phyloP scores from a whole-genome alignment of 2,888 invertebrate species.

The Girardia tigrina region DNA sequence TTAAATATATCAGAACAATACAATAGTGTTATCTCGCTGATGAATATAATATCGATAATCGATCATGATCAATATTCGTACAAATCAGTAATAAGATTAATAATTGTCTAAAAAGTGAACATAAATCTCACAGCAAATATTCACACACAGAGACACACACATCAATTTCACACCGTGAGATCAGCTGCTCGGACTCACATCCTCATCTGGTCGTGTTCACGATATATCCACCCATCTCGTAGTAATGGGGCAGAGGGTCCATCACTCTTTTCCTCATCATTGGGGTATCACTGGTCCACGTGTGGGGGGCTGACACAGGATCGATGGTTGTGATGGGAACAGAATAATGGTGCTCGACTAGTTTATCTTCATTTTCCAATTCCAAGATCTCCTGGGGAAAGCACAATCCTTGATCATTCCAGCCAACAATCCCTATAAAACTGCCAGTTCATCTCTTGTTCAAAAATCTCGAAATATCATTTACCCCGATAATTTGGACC shows the following conservation, averaged over 20 bases:
- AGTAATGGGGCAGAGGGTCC: background rate
- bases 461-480: too few species aligned
- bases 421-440: background rate
- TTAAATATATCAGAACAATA: background rate
- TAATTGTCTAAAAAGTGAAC: too few species aligned
- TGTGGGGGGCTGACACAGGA: background rate
- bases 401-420: background rate
- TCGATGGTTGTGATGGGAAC: background rate
- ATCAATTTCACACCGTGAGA: background rate
- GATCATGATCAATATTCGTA: background rate
- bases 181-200: background rate
- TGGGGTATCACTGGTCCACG: background rate
- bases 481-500: constrained; percentile 3
- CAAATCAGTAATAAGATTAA: background rate
- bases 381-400: background rate
- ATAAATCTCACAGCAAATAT: too few species aligned
- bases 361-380: background rate
- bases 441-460: background rate
- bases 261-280: constrained; percentile 16
- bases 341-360: constrained; percentile 2
- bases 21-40: background rate
- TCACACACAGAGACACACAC: background rate
- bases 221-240: background rate
- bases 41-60: background rate
- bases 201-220: constrained; percentile 4